Conservation (phyloP, 2,888 invertebrate species). For the Aphidoletes aphidimyza region DNA sequence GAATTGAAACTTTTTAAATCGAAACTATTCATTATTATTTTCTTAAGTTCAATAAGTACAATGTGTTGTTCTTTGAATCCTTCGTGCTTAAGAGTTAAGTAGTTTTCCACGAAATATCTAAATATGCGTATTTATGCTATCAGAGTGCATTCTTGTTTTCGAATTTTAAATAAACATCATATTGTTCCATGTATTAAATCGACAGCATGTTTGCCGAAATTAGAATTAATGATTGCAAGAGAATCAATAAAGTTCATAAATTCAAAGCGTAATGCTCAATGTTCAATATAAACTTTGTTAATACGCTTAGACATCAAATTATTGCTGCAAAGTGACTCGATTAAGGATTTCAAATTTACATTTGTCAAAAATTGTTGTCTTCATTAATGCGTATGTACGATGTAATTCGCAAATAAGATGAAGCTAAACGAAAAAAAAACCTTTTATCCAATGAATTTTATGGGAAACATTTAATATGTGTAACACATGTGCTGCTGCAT, state of each 20-base stretch:
- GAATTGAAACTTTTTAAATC: too few relatives aligned
- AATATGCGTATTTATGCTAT: too few relatives aligned
- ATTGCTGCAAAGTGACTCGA: not conserved
- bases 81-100: too few relatives aligned
- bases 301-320: not conserved
- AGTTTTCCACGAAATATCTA: too few relatives aligned
- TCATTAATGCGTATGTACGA: not conserved
- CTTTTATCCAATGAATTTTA: not conserved
- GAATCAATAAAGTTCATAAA: not conserved
- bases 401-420: not conserved
- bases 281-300: not conserved
- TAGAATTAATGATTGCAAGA: not conserved
- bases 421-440: not conserved
- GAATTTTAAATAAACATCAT: not conserved
- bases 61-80: too few relatives aligned
- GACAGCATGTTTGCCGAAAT: too few relatives aligned
- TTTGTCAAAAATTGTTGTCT: not conserved
- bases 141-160: too few relatives aligned
- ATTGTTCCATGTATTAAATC: not conserved
- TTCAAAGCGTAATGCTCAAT: not conserved
- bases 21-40: too few relatives aligned
- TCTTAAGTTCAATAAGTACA: too few relatives aligned
- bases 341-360: not conserved
- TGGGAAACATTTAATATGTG: not conserved
- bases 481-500: not conserved